Conservation (phyloP, 2,113 vertebrate genomes). For the Sinocyclocheilus grahami region DNA sequence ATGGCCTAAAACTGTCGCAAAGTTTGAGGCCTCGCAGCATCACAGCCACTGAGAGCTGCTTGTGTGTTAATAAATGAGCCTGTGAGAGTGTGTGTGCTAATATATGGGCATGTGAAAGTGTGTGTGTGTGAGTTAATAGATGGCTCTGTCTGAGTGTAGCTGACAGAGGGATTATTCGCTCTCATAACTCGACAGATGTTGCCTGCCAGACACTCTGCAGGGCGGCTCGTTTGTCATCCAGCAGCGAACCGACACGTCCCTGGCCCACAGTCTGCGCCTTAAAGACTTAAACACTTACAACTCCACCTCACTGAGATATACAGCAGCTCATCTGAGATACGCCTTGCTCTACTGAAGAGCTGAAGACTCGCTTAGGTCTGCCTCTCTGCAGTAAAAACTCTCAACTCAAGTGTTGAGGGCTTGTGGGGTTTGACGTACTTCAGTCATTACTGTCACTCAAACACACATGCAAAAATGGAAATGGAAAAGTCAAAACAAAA, state of each 20-base stretch:
- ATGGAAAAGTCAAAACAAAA: neutral
- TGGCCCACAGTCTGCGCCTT: conserved; percentile 56
- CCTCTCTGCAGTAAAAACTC: conserved; percentile 13
- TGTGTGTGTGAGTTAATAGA: conserved; percentile 67
- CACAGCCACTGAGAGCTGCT: conserved; percentile 37
- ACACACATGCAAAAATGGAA: neutral
- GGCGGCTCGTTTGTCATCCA: conserved; percentile 73
- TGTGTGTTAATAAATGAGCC: conserved; percentile 39
- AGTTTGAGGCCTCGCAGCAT: neutral
- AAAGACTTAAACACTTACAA: conserved; percentile 39
- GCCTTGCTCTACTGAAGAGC: neutral
- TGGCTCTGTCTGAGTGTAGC: conserved; percentile 72
- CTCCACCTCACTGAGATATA: conserved; percentile 35
- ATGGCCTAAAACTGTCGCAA: neutral
- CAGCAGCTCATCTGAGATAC: conserved; percentile 9
- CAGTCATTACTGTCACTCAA: conserved; percentile 14
- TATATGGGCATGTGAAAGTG: conserved; percentile 28
- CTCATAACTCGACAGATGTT: conserved; percentile 77
- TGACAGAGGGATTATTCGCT: conserved; percentile 77
- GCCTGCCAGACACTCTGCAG: conserved; percentile 68
- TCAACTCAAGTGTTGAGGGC: neutral
- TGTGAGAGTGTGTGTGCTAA: neutral
- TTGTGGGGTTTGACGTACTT: neutral
- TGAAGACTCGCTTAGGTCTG: conserved; percentile 2
- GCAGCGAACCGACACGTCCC: conserved; percentile 61